Evolutionary conservation across 2,888 invertebrate genomes (phyloP).

Genomic region (Torymus auratus): DNA sequence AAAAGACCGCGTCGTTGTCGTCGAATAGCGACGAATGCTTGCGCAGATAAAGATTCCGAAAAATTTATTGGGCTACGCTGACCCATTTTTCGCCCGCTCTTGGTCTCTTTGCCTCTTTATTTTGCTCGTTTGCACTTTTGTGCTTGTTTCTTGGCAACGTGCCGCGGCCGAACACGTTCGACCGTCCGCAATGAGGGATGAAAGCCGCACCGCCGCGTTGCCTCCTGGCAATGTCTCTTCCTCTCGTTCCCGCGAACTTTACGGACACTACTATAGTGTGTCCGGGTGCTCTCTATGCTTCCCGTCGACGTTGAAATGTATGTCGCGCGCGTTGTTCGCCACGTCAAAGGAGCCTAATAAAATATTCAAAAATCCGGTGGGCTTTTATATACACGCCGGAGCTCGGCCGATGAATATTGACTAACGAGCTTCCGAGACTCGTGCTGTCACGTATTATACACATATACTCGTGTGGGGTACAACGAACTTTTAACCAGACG

Average conservation of each 20-base stretch:
- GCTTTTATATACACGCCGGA: too few species aligned
- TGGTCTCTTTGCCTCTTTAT: conserved; percentile 2
- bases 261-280: background rate
- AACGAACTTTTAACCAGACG: too few species aligned
- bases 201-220: background rate
- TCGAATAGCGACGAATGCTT: background rate
- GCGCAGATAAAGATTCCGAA: conserved; percentile 11
- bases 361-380: conserved; percentile 1
- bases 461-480: too few species aligned
- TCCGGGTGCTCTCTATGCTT: too few species aligned
- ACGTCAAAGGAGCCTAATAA: background rate
- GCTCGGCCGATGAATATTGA: too few species aligned
- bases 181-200: conserved; percentile 14
- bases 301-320: background rate
- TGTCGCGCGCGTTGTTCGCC: background rate
- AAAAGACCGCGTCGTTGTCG: too few species aligned
- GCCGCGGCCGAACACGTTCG: conserved; percentile 7
- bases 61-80: conserved; percentile 36
- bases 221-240: conserved; percentile 7
- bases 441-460: too few species aligned
- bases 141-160: conserved; percentile 37
- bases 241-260: background rate
- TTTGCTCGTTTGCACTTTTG: conserved; percentile 41
- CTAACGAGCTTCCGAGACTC: too few species aligned
- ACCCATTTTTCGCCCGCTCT: conserved; percentile 20